Conservation (phyloP, 1,140 invertebrate species). For the Trichomalopsis sarcophagae region DNA sequence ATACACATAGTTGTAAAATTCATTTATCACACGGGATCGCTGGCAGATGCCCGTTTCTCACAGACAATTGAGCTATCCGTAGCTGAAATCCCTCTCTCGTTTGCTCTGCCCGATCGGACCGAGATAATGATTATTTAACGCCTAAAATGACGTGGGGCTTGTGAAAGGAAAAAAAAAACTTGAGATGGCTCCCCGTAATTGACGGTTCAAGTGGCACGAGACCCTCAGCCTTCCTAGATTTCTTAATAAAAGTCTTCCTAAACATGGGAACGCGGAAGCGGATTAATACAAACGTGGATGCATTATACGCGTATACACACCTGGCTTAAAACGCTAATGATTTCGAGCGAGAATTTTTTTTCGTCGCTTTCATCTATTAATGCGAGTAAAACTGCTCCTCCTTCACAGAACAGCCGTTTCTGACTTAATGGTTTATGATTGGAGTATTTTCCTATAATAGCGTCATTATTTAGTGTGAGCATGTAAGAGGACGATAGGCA, state of each 20-base stretch:
- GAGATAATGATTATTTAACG: conserved; percentile 52
- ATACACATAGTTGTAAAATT: background rate
- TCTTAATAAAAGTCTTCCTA: conserved; percentile 48
- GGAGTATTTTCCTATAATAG: conserved; percentile 23
- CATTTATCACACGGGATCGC: conserved; percentile 21
- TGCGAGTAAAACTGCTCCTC: background rate
- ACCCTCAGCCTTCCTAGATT: conserved; percentile 21
- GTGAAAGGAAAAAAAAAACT: conserved; percentile 2
- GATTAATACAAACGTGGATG: background rate
- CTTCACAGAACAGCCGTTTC: background rate
- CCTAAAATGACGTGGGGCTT: conserved; percentile 1
- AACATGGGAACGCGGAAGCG: conserved; percentile 29
- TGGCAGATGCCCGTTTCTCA: conserved; percentile 45
- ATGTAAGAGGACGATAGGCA: background rate
- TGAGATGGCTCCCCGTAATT: conserved; percentile 45
- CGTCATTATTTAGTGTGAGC: conserved; percentile 28
- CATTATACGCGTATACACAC: background rate
- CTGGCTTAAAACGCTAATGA: conserved; percentile 40
- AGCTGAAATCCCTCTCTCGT: conserved; percentile 14
- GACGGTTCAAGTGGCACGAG: conserved; percentile 43
- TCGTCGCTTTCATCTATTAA: conserved; percentile 27
- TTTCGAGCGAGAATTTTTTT: conserved; percentile 5
- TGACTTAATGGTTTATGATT: conserved; percentile 35
- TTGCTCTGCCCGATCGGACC: conserved; percentile 43
- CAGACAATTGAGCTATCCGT: background rate